phyloP scores from a whole-genome alignment of 2,888 invertebrate species.

The Pollenia angustigena region DNA sequence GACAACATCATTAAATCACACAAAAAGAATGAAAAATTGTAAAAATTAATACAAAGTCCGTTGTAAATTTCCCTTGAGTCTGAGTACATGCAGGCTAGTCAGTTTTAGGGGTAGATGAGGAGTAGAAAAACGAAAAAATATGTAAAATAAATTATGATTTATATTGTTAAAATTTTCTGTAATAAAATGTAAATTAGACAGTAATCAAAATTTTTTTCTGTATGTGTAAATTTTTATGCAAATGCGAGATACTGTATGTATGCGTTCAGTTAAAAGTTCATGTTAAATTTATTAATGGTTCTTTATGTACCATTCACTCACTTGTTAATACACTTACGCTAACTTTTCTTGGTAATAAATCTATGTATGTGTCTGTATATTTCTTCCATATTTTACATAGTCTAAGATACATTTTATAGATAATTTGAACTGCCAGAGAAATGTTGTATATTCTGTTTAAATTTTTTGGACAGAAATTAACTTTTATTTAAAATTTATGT shows the following conservation, averaged over 20 bases:
- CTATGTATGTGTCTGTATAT: neutral
- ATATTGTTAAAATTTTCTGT: constrained; percentile 49
- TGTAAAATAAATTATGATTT: constrained; percentile 58
- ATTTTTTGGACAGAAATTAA: constrained; percentile 47
- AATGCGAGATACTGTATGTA: neutral
- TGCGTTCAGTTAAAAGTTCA: constrained; percentile 35
- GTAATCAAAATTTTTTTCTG: constrained; percentile 1
- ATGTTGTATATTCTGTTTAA: neutral
- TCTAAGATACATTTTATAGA: constrained; percentile 21
- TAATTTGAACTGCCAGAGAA: constrained; percentile 15
- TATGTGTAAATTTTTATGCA: neutral
- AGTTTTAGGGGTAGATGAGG: neutral
- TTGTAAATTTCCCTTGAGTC: constrained; percentile 31
- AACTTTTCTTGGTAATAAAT: constrained; percentile 26
- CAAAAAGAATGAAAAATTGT: constrained; percentile 26
- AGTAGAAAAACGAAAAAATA: neutral
- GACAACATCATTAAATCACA: constrained; percentile 46
- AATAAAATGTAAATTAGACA: constrained; percentile 63
- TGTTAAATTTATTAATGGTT: constrained; percentile 22
- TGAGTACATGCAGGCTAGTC: neutral
- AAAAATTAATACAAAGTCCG: constrained; percentile 11
- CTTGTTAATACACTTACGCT: neutral
- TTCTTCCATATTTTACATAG: neutral
- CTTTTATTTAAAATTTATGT: constrained; percentile 39
- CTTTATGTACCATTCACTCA: constrained; percentile 19